Evolutionary conservation across 2,888 invertebrate genomes (phyloP).

Genomic region (Hoplodrina ambigua): DNA sequence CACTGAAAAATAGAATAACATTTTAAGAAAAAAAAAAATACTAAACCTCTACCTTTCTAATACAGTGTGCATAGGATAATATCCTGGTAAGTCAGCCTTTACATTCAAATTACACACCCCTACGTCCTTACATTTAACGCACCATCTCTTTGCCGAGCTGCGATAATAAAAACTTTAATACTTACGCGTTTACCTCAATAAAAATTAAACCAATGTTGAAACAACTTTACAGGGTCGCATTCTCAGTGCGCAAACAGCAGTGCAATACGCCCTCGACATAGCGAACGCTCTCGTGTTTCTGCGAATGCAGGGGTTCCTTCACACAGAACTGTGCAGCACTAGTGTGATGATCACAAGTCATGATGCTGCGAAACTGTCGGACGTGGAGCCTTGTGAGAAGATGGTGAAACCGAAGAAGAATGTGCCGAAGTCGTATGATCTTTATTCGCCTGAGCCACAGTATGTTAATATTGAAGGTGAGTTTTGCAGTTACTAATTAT

Average conservation of each 20-base stretch:
- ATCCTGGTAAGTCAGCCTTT: conserved; percentile 13
- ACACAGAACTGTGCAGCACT: conserved; percentile 84
- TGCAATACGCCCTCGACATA: conserved; percentile 84
- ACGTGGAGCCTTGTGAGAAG: conserved; percentile 80
- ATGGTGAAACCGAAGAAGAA: conserved; percentile 60
- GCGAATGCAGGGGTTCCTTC: conserved; percentile 86
- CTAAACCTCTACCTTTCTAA: conserved; percentile 1
- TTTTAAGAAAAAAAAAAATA: background rate
- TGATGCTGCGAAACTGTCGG: conserved; percentile 85
- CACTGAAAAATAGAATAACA: too few species aligned
- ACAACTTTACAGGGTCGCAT: conserved; percentile 78
- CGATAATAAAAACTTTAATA: background rate
- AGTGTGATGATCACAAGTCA: conserved; percentile 83
- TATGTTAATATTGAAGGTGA: conserved; percentile 86
- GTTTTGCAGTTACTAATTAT: conserved; percentile 31
- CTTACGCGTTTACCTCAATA: conserved; percentile 10
- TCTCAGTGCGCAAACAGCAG: conserved; percentile 81
- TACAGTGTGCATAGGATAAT: conserved; percentile 27
- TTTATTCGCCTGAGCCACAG: conserved; percentile 83
- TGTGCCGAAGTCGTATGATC: conserved; percentile 70
- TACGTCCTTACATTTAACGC: background rate
- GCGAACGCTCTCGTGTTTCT: conserved; percentile 86
- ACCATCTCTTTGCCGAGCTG: background rate
- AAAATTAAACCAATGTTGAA: conserved; percentile 16
- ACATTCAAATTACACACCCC: background rate